These are phyloP conservation scores for Alethe castanea DNA, from an alignment of 2,113 vertebrate species.

Conservation along the genomic window DNA sequence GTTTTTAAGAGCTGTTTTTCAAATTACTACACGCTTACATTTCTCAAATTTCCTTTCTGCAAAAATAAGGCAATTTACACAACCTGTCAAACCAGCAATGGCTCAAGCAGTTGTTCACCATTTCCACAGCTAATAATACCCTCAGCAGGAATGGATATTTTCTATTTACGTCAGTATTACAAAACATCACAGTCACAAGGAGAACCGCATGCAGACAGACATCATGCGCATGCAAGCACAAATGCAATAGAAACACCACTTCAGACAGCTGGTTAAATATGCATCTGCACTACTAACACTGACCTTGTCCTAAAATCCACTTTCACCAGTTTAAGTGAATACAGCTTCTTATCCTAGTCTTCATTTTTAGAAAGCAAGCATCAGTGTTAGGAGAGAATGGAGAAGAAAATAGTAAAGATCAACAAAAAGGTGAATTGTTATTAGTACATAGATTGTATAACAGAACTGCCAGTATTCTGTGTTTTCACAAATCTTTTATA, in stretches of 20 bases:
- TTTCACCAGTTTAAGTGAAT: conserved; percentile 72
- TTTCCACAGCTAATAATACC: neutral
- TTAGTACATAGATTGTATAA: conserved; percentile 33
- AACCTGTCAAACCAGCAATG: neutral
- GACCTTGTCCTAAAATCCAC: conserved; percentile 75
- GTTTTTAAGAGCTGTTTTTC: neutral
- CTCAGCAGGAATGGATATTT: neutral
- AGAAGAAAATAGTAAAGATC: conserved; percentile 57
- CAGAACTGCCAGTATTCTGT: conserved; percentile 24
- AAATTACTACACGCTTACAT: neutral
- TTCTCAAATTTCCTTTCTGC: neutral
- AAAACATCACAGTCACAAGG: conserved; percentile 8
- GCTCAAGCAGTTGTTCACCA: neutral
- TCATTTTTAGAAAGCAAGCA: conserved; percentile 79
- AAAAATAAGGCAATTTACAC: neutral
- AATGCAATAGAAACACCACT: conserved; percentile 65
- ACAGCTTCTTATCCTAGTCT: conserved; percentile 76
- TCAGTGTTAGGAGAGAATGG: conserved; percentile 69
- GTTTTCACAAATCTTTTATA: conserved; percentile 19
- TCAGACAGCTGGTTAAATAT: conserved; percentile 60
- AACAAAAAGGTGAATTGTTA: conserved; percentile 55
- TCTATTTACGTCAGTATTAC: neutral
- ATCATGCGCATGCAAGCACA: conserved; percentile 67
- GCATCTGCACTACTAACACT: conserved; percentile 60
- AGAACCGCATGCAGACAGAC: conserved; percentile 36